These are phyloP conservation scores for Augochlorella aurata DNA, from an alignment of 2,888 invertebrate genomes.

Conservation along the genomic window DNA sequence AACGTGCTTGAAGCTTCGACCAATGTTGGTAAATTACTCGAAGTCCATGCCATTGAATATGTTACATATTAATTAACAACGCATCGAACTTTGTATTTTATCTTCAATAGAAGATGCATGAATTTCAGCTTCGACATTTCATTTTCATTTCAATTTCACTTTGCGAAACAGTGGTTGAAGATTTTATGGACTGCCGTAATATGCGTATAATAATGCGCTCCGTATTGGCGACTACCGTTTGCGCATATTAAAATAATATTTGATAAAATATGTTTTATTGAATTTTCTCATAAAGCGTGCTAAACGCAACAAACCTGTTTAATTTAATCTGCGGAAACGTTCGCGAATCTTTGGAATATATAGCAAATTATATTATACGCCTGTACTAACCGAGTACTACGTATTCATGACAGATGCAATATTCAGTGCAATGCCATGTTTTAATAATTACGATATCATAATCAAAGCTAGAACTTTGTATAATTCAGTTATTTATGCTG, in stretches of 20 bases:
- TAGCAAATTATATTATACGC: background rate
- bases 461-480: conserved; percentile 41
- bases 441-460: conserved; percentile 34
- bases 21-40: background rate
- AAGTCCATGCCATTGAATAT: background rate
- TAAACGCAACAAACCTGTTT: background rate
- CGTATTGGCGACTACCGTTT: background rate
- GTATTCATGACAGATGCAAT: conserved; percentile 7
- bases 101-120: too few species aligned
- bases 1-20: background rate
- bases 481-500: conserved; percentile 45
- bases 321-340: too few species aligned
- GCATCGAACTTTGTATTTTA: too few species aligned
- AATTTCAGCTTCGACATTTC: too few species aligned
- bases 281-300: background rate
- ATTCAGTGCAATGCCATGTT: conserved; percentile 13
- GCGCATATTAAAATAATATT: background rate
- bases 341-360: too few species aligned
- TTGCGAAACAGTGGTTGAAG: too few species aligned
- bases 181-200: too few species aligned
- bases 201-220: too few species aligned
- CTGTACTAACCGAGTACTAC: conserved; percentile 6
- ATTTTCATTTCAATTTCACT: too few species aligned
- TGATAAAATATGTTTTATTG: background rate
- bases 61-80: too few species aligned